phyloP scores from a whole-genome alignment of 1,140 invertebrate genomes.

The Spodoptera frugiperda region DNA sequence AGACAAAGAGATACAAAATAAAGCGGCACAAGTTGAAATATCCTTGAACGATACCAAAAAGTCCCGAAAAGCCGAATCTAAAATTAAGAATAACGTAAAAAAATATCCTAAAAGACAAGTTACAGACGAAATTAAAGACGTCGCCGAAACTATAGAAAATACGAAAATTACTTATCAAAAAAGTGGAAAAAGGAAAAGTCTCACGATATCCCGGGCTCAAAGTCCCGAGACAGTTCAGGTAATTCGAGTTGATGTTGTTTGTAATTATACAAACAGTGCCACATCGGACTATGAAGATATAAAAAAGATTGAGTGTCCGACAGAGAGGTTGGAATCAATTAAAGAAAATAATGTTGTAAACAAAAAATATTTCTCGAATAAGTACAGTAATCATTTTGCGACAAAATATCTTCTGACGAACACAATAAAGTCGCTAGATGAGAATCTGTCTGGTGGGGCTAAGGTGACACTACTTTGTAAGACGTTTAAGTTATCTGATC shows the following conservation, averaged over 20 bases:
- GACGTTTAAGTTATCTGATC: conserved; percentile 74
- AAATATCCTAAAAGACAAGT: conserved; percentile 26
- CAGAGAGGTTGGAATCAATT: conserved; percentile 47
- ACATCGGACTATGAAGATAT: conserved; percentile 68
- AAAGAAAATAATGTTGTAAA: conserved; percentile 58
- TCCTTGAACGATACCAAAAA: conserved; percentile 47
- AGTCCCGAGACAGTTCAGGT: conserved; percentile 83
- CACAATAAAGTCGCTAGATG: conserved; percentile 73
- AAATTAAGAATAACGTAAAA: conserved; percentile 50
- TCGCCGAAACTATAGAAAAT: conserved; percentile 53
- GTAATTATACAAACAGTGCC: conserved; percentile 68
- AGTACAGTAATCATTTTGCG: conserved; percentile 64
- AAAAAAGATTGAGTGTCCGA: conserved; percentile 54
- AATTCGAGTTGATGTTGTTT: conserved; percentile 82
- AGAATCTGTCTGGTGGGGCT: conserved; percentile 68
- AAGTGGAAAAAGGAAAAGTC: conserved; percentile 78
- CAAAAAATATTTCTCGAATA: conserved; percentile 64
- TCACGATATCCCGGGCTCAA: conserved; percentile 79
- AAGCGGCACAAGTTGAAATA: conserved; percentile 59
- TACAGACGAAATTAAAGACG: conserved; percentile 46
- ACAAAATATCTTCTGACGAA: conserved; percentile 78
- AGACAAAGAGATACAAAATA: conserved; percentile 27
- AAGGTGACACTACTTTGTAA: conserved; percentile 82
- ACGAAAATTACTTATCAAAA: conserved; percentile 75
- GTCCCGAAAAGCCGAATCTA: conserved; percentile 47